Evolutionary conservation across 2,797 vertebrate species (phyloP).

Genomic region (Thripadectes ignobilis): DNA sequence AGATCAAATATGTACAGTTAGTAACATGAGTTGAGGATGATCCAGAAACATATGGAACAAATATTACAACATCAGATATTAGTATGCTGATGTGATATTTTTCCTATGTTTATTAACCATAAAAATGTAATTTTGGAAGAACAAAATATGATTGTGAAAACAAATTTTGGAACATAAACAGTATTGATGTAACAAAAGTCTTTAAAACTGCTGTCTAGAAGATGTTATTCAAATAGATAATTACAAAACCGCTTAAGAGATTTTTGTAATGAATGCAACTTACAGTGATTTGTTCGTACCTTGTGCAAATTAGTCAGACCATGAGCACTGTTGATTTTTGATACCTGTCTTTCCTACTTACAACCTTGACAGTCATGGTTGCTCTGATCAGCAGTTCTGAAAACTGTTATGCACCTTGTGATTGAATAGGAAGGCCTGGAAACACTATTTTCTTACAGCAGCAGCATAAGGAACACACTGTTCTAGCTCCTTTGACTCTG

Average conservation of each 20-base stretch:
- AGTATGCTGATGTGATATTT: conserved; percentile 11
- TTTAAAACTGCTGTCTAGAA: neutral
- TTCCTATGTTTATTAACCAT: conserved; percentile 18
- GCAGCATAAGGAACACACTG: conserved; percentile 26
- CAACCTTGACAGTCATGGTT: neutral
- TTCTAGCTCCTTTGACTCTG: conserved; percentile 12
- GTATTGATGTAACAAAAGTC: neutral
- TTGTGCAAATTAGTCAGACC: neutral
- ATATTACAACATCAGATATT: conserved; percentile 30
- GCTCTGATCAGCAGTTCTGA: neutral
- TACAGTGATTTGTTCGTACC: neutral
- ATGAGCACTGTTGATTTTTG: neutral
- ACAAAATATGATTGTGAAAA: neutral
- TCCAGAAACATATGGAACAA: conserved; percentile 39
- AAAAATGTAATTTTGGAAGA: conserved; percentile 26
- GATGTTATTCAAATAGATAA: neutral
- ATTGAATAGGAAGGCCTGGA: neutral
- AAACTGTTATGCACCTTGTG: neutral
- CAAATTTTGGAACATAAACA: neutral
- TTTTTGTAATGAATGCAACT: neutral
- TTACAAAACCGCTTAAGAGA: neutral
- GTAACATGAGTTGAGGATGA: conserved; percentile 6
- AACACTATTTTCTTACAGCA: neutral
- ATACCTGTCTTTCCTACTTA: neutral
- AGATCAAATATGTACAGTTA: conserved; percentile 14